A percentile compares a stretch with the other conserved stretches of the same genome.
Conservation (phyloP, 2,797 vertebrate species). For the Gymnocypris eckloni region DNA sequence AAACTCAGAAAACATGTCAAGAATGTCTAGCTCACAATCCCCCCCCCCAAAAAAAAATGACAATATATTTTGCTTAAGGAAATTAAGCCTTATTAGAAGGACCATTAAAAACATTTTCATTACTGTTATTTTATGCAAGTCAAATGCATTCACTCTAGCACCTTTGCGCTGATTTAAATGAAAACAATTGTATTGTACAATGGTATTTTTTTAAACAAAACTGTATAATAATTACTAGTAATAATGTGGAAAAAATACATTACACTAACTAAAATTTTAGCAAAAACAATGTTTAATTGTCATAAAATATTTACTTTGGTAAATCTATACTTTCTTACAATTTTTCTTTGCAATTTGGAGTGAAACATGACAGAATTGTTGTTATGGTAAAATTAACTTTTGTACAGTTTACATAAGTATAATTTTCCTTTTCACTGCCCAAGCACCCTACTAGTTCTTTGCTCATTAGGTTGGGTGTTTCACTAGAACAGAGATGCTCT, state of each 20-base stretch:
- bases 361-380: not conserved
- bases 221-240: not conserved
- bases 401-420: not conserved
- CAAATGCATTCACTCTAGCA: not conserved
- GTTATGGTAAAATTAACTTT: not conserved
- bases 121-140: not conserved
- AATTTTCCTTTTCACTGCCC: too few relatives aligned
- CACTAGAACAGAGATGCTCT: constrained; percentile 69
- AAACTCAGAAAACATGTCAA: not conserved
- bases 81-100: not conserved
- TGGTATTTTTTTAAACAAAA: not conserved
- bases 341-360: not conserved
- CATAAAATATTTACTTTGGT: not conserved
- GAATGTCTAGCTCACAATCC: not conserved
- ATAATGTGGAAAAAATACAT: not conserved
- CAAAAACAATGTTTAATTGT: not conserved
- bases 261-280: not conserved
- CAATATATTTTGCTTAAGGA: too few relatives aligned
- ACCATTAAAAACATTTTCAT: not conserved
- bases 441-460: not conserved
- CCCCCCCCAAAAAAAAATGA: not conserved
- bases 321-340: not conserved
- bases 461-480: not conserved
- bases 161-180: not conserved
- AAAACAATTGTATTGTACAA: not conserved